phyloP scores from a whole-genome alignment of 2,113 vertebrate species.

The Actenoides lindsayi region DNA sequence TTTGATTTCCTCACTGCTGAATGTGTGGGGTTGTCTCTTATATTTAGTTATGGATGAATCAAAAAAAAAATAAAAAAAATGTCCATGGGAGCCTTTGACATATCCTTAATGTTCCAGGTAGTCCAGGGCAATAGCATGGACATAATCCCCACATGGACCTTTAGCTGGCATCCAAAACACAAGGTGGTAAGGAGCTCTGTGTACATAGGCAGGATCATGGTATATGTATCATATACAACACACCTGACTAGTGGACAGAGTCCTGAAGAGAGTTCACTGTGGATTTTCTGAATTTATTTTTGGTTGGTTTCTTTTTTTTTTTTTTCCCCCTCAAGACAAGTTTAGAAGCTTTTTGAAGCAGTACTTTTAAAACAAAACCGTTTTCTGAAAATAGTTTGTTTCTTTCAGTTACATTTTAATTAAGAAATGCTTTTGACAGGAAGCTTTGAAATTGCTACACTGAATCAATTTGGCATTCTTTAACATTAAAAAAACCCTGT shows the following conservation, averaged over 20 bases:
- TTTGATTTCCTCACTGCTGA: not conserved
- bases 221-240: fast-evolving
- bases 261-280: not conserved
- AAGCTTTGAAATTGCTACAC: not conserved
- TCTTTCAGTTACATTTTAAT: not conserved
- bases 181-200: not conserved
- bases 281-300: not conserved
- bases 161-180: not conserved
- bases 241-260: not conserved
- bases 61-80: not conserved
- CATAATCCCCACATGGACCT: fast-evolving
- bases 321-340: not conserved
- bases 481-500: not conserved
- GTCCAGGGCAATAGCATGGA: not conserved
- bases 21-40: not conserved
- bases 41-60: not conserved
- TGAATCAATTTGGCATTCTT: not conserved
- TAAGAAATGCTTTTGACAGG: not conserved
- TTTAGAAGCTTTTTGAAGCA: not conserved
- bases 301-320: not conserved
- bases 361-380: not conserved
- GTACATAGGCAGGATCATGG: not conserved
- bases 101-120: not conserved
- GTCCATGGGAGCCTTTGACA: not conserved
- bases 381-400: not conserved